These are phyloP conservation scores for Planococcus citri DNA, from an alignment of 1,140 invertebrate species.

Conservation along the genomic window DNA sequence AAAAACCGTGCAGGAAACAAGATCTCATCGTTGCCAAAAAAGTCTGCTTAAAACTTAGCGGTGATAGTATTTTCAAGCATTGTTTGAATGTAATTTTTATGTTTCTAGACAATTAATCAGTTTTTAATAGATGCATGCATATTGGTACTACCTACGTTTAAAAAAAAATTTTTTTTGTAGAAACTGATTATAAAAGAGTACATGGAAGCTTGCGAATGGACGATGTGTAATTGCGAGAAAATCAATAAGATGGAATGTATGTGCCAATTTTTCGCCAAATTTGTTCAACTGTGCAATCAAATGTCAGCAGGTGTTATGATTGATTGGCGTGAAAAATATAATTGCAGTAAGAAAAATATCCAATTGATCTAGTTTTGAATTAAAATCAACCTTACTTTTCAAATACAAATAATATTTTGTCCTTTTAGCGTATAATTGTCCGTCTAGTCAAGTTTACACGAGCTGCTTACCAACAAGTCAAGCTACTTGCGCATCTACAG, in stretches of 20 bases:
- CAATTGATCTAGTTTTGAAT: constrained; percentile 21
- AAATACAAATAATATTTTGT: neutral
- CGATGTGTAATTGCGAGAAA: neutral
- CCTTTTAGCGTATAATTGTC: constrained; percentile 52
- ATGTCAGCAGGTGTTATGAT: neutral
- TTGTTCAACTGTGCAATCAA: neutral
- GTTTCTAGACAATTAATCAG: neutral
- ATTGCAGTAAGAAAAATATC: constrained; percentile 15
- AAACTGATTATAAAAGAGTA: neutral
- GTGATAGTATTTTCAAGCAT: neutral
- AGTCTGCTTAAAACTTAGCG: neutral
- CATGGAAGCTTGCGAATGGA: neutral
- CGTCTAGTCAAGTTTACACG: constrained; percentile 52
- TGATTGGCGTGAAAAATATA: neutral
- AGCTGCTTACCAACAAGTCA: constrained; percentile 50
- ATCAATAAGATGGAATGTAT: neutral
- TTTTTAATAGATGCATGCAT: neutral
- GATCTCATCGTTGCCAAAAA: neutral
- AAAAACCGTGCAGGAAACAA: neutral
- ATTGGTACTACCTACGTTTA: no score
- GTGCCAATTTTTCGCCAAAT: constrained; percentile 4
- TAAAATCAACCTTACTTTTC: neutral
- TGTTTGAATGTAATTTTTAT: constrained; percentile 9
- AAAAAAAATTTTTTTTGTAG: neutral
- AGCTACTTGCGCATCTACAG: constrained; percentile 37